Percentiles rank a stretch among this genome's conserved stretches.
Conservation (phyloP, 1,140 invertebrate genomes). For the Drosophila parvula region DNA sequence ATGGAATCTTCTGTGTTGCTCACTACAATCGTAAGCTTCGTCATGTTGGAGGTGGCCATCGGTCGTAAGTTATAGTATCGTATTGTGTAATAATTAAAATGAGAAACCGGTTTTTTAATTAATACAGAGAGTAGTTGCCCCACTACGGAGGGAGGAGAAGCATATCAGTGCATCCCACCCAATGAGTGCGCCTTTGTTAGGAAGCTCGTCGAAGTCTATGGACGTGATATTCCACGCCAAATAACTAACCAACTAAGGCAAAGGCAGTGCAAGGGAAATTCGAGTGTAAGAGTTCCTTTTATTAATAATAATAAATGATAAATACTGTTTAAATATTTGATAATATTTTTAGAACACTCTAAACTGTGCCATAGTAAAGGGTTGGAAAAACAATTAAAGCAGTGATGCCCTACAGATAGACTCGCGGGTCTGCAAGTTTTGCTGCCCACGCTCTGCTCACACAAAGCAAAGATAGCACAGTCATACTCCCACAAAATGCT, state of each 20-base stretch:
- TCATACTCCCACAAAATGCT: too few species aligned
- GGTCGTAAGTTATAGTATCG: conserved; percentile 46
- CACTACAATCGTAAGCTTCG: conserved; percentile 9
- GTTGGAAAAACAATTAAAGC: too few species aligned
- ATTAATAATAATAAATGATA: too few species aligned
- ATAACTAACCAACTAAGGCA: conserved; percentile 38
- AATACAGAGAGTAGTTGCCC: conserved; percentile 52
- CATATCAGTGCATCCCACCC: conserved; percentile 40
- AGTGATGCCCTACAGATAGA: too few species aligned
- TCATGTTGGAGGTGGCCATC: conserved; percentile 21
- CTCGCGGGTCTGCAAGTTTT: too few species aligned
- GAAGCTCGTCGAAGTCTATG: conserved; percentile 39
- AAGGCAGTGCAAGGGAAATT: conserved; percentile 32
- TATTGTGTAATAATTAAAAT: background rate
- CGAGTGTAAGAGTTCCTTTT: conserved; percentile 5
- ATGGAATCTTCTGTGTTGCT: conserved; percentile 41
- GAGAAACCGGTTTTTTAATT: conserved; percentile 4
- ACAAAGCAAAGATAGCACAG: too few species aligned
- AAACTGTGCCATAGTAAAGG: too few species aligned
- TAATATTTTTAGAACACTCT: too few species aligned
- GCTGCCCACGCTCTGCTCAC: too few species aligned
- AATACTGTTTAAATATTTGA: too few species aligned
- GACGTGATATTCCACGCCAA: conserved; percentile 33
- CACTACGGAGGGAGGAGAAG: conserved; percentile 14
- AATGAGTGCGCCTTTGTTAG: conserved; percentile 48